Base-by-base conservation (phyloP, 1,140 invertebrate species). In the Leptoteleia sp. region DNA sequence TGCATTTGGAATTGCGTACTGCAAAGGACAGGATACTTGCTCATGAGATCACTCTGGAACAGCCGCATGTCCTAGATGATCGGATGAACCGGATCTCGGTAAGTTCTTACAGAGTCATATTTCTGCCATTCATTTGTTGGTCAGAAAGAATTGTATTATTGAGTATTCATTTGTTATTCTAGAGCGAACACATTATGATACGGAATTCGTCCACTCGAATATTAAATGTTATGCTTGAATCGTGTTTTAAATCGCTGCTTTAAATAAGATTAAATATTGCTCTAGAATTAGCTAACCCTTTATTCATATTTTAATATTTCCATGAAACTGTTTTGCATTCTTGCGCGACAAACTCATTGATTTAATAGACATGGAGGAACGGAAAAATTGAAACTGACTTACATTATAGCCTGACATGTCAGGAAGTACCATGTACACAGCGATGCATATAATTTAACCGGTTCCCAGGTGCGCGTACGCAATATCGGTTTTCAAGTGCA, bases 11-110 rank as follows among this genome's bases (percentile, higher is more conserved):
- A 76, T 84, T 89, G 54, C 84, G 85, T 70, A 80, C 81, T 11
- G 76, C 80, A 22, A 82, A 86, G 45, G 85, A 89, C 40, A 80
- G 85, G 85, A 71, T 88, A 81, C 19, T 84, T 81, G 83, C 84
- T 33, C 83, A 86, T 12, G 84, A 88, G 43, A 78, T 90, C 31
- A 76, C 81, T 40, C 54, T 89, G 55, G 85, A 87, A 37, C 85
- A 80, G 59, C 83, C 85, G 22, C 84, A 87, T 40, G 82, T 92
- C 50, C 85, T 93, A 8, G 89, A 91, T 45, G 82, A 89, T 37
- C 88, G 87, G 31, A 91, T 92, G 68, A 88, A 86, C 64, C 82
- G 87, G 45, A 87, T 92, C 19, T 90, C 90, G 87, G 92, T 92
- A 83, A 88, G 88, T 82, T 45, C 38, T 45, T 48, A 54, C 15